A percentile compares a stretch with the other conserved stretches of the same genome.
Conservation (phyloP, 1,140 invertebrate genomes). For the Prorops nasuta region DNA sequence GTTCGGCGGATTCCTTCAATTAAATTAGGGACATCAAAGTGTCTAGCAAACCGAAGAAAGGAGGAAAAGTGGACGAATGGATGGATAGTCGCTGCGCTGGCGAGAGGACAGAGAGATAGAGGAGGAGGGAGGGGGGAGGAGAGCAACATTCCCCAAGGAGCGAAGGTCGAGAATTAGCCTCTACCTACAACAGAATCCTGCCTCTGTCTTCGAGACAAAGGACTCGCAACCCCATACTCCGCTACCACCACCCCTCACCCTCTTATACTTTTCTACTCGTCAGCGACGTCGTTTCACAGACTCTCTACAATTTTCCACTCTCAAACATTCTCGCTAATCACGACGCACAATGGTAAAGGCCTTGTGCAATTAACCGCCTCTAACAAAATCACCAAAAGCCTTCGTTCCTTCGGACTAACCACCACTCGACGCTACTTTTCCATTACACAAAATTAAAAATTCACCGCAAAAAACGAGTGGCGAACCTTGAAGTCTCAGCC, state of each 20-base stretch:
- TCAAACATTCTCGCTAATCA: no score
- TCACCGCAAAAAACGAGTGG: no score
- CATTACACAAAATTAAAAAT: no score
- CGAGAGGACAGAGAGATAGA: slow-evolving; percentile 20
- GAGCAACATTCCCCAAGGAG: slow-evolving; percentile 48
- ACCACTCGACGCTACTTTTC: no score
- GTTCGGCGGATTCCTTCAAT: slow-evolving; percentile 57
- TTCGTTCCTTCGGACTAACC: no score
- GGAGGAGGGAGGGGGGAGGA: slow-evolving; percentile 14
- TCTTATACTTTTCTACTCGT: slow-evolving; percentile 20
- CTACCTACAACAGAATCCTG: slow-evolving; percentile 41
- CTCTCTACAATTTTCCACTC: no score
- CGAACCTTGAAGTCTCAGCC: no score
- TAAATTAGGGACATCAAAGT: slow-evolving; percentile 60
- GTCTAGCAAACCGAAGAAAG: slow-evolving; percentile 41
- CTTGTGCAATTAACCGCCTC: no score
- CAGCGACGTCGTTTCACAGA: no score
- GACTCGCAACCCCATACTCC: slow-evolving; percentile 16
- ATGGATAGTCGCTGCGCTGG: no score
- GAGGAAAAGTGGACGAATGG: slow-evolving; percentile 35
- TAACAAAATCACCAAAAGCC: no score
- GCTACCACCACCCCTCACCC: slow-evolving; percentile 10
- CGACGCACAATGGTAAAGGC: no score
- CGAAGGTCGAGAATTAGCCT: slow-evolving; percentile 54
- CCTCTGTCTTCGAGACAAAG: slow-evolving; percentile 53